These are phyloP conservation scores for Temnothorax ravouxi DNA, from an alignment of 2,888 invertebrate genomes.

Conservation along the genomic window DNA sequence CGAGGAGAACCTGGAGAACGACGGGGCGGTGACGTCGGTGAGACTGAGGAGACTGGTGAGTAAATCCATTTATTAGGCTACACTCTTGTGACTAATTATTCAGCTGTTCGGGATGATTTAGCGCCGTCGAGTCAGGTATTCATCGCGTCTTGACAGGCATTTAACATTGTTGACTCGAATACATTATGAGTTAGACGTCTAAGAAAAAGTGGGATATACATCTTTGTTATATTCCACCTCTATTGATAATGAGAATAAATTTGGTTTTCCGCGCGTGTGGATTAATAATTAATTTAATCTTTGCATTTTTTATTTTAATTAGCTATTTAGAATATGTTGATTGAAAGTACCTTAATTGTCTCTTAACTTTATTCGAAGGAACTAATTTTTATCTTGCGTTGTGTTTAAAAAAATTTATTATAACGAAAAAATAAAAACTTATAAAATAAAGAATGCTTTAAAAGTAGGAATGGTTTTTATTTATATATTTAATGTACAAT, in stretches of 20 bases:
- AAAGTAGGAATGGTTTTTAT: background rate
- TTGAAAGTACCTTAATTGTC: background rate
- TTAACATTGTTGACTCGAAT: slow-evolving; percentile 43
- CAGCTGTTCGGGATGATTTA: slow-evolving; percentile 36
- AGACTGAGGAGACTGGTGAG: background rate
- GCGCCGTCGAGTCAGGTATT: slow-evolving; percentile 24
- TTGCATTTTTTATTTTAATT: background rate
- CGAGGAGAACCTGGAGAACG: background rate
- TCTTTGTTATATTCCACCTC: background rate
- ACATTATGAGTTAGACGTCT: slow-evolving; percentile 29
- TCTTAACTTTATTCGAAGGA: background rate
- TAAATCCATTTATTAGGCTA: slow-evolving; percentile 37
- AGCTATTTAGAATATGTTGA: background rate
- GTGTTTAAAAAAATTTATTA: background rate
- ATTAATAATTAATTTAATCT: slow-evolving; percentile 24
- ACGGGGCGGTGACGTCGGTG: background rate
- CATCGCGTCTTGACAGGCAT: slow-evolving; percentile 14
- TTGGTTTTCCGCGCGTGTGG: background rate
- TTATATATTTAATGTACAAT: background rate
- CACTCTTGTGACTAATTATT: slow-evolving; percentile 40
- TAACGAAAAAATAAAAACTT: background rate
- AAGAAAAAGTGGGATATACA: slow-evolving; percentile 35
- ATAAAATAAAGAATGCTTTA: background rate
- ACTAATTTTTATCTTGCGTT: background rate
- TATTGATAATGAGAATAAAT: slow-evolving; percentile 39